Evolutionary conservation across 2,113 vertebrate genomes (phyloP), one percentile per base, ranked within the genome.

Genomic region (Pithys albifrons): DNA sequence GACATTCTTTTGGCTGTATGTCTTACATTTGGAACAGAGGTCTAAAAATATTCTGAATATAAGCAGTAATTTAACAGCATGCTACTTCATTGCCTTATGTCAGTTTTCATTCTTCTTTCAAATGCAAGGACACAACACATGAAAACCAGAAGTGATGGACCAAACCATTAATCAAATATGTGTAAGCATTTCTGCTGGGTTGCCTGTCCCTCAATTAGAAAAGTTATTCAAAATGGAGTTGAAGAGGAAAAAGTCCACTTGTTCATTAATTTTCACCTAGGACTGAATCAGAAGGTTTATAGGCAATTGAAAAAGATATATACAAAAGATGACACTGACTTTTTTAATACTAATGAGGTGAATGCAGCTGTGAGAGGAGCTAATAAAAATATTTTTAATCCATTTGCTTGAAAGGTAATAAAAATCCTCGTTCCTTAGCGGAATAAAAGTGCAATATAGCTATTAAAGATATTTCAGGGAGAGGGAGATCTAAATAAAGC

Each of bases 341-440:
- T 77, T 72, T 92, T 66, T 39, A 81, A 85, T 85, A 84, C 28
- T 91, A 51, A 85, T 76, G 29, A 69, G 28, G 18, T 72, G 43
- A 88, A 85, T 73, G 61, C 19, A 83, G 48, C 58, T 91, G n/a
- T 67, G 65, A 91, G 39, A 70, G 16, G 55, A 85, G 15, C 54
- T 77, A 95, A 89, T 83, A 65, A 96, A 96, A 95, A 80, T 59
- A 91, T 85, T 89, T 74, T 64, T 90, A 96, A 85, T 82, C 72
- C 52, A 85, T 91, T 69, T 93, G 18, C 65, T 91, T 91, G 72
- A 58, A 91, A 91, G 85, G 69, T 70, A 86, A 92, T 95, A 94
- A 91, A 95, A 89, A 73, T 35, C 8, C 67, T 58, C 54, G 14
- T 67, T 92, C 69, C 77, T 93, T 93, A 55, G 33, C 93, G 41